Evolutionary conservation across 2,888 invertebrate genomes (phyloP).

Genomic region (Hydraecia micacea): DNA sequence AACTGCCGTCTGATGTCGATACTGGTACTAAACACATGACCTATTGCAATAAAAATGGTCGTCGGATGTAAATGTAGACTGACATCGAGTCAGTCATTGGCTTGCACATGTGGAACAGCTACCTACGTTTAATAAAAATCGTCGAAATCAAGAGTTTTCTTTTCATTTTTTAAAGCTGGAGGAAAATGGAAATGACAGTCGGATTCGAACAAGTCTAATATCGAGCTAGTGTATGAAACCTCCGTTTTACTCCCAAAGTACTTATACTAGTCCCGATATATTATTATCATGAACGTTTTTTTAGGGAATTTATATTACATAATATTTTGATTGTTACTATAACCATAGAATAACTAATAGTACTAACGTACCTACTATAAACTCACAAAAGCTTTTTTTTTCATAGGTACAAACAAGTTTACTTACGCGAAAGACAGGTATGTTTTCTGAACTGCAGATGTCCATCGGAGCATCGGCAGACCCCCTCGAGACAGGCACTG

Average conservation of each 20-base stretch:
- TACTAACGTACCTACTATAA: too few relatives aligned
- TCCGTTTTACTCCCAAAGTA: background rate
- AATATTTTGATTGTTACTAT: background rate
- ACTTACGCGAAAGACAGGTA: constrained; percentile 97
- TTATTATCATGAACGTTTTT: background rate
- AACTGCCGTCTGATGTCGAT: background rate
- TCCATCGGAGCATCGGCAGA: constrained; percentile 95
- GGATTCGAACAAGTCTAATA: background rate
- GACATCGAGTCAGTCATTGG: background rate
- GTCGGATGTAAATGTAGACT: background rate
- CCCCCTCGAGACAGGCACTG: constrained; percentile 95
- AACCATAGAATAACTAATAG: too few relatives aligned
- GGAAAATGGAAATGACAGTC: background rate
- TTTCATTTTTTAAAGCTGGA: background rate
- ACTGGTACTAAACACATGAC: background rate
- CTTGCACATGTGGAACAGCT: background rate
- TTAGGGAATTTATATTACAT: background rate
- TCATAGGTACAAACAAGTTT: constrained; percentile 36
- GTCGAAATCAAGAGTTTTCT: background rate
- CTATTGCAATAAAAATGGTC: background rate
- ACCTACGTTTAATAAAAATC: background rate
- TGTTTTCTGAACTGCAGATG: constrained; percentile 97
- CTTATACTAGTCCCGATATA: background rate
- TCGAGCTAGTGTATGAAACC: background rate
- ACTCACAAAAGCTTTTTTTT: background rate